Conservation (phyloP, 2,113 vertebrate species). For the Sander vitreus region DNA sequence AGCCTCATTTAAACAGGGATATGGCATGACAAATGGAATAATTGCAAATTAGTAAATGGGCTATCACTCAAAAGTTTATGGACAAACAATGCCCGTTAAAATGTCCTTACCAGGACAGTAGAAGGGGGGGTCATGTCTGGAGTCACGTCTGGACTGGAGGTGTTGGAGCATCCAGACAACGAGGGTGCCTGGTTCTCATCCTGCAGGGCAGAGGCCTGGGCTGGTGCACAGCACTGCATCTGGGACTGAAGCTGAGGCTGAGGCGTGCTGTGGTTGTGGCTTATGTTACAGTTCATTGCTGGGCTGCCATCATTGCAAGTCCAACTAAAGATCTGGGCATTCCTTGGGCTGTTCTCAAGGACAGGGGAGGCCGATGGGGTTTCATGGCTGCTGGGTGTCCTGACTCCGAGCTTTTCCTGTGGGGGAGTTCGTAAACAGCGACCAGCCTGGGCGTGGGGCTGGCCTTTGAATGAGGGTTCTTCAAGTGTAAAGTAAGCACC, state of each 20-base stretch:
- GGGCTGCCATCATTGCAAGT: constrained; percentile 51
- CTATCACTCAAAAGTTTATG: not conserved
- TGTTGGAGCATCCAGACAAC: constrained; percentile 71
- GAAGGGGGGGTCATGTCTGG: constrained; percentile 75
- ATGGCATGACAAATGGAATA: not conserved
- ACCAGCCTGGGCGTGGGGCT: constrained; percentile 70
- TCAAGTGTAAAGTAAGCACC: constrained; percentile 87
- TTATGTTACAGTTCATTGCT: constrained; percentile 64
- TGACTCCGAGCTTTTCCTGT: constrained; percentile 61
- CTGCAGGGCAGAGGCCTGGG: constrained; percentile 77
- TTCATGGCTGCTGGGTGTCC: constrained; percentile 66
- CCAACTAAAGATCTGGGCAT: constrained; percentile 51
- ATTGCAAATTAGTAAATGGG: not conserved
- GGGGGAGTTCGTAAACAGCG: constrained; percentile 84
- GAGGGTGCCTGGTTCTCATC: constrained; percentile 89
- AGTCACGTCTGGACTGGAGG: constrained; percentile 76
- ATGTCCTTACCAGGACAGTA: constrained; percentile 83
- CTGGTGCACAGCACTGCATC: constrained; percentile 75
- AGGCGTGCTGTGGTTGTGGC: constrained; percentile 72
- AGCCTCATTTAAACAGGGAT: not conserved
- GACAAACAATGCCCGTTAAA: not conserved
- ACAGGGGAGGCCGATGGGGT: constrained; percentile 46
- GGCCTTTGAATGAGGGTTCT: constrained; percentile 80
- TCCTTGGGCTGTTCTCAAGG: constrained; percentile 57
- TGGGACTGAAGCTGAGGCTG: constrained; percentile 74